phyloP scores from a whole-genome alignment of 2,888 invertebrate genomes.

The Pollenia amentaria region DNA sequence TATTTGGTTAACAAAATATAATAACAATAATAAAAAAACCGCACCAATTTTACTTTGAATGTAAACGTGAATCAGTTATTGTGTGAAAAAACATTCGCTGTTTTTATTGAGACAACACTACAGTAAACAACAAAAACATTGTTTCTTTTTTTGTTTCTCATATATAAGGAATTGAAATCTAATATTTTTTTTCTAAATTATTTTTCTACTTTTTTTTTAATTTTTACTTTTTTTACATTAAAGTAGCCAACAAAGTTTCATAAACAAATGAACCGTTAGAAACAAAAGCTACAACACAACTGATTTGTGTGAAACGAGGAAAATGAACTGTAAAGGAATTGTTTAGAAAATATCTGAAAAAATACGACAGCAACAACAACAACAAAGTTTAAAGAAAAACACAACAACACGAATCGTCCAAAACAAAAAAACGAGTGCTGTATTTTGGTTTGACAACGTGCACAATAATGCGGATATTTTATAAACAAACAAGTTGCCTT shows the following conservation, averaged over 20 bases:
- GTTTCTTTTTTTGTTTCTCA: conserved; percentile 1
- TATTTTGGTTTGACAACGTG: conserved; percentile 70
- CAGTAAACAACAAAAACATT: conserved; percentile 1
- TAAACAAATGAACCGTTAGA: conserved; percentile 71
- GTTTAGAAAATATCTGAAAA: conserved; percentile 17
- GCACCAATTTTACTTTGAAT: conserved; percentile 9
- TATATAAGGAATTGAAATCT: conserved; percentile 20
- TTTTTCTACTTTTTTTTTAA: conserved; percentile 2
- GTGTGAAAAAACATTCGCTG: not conserved
- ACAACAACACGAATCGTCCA: conserved; percentile 28
- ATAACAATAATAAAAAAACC: not conserved
- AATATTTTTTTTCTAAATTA: not conserved
- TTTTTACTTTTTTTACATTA: conserved; percentile 27
- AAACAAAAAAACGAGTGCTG: conserved; percentile 28
- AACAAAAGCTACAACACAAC: conserved; percentile 72
- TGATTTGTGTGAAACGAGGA: conserved; percentile 50
- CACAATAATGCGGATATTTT: conserved; percentile 65
- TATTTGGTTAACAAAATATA: not conserved
- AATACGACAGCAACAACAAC: conserved; percentile 47
- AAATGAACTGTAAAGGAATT: conserved; percentile 53
- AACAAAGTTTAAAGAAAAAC: conserved; percentile 46
- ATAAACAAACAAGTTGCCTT: conserved; percentile 27
- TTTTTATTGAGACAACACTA: not conserved
- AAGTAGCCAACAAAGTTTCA: conserved; percentile 57
- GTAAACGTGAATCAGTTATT: not conserved